Percentiles rank a stretch among this genome's conserved stretches.
Evolutionary conservation across 2,888 invertebrate species (phyloP).

Genomic region (Platycnemis pennipes): DNA sequence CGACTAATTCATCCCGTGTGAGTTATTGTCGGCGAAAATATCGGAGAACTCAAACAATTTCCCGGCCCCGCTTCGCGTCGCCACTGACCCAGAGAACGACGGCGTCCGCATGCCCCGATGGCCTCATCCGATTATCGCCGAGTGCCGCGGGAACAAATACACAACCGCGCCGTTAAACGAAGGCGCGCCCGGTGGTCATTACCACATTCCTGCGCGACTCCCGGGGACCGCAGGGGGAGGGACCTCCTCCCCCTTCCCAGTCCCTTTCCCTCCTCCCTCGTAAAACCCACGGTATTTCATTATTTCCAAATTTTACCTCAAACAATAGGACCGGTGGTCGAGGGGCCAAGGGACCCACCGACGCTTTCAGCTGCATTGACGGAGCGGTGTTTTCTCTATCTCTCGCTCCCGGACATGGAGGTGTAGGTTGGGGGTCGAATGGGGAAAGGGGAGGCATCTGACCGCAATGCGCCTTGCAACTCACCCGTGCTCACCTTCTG

Average conservation of each 20-base stretch:
- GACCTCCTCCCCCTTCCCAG: neutral
- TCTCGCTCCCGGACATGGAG: too few relatives aligned
- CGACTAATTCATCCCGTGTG: conserved; percentile 2
- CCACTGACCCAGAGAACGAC: neutral
- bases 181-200: neutral
- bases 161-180: neutral
- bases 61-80: neutral
- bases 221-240: too few relatives aligned
- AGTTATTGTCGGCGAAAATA: conserved; percentile 8
- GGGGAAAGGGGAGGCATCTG: neutral
- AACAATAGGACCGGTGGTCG: neutral
- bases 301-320: neutral
- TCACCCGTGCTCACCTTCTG: neutral
- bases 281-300: neutral
- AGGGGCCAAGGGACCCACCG: neutral
- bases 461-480: conserved; percentile 29
- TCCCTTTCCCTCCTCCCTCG: neutral
- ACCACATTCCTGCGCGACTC: neutral
- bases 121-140: conserved; percentile 1
- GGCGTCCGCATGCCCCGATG: neutral
- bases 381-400: neutral
- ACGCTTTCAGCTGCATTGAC: neutral
- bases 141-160: neutral
- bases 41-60: neutral
- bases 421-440: too few relatives aligned